Base-by-base conservation (phyloP, 1,140 invertebrate genomes). In the Hetaerina americana region DNA sequence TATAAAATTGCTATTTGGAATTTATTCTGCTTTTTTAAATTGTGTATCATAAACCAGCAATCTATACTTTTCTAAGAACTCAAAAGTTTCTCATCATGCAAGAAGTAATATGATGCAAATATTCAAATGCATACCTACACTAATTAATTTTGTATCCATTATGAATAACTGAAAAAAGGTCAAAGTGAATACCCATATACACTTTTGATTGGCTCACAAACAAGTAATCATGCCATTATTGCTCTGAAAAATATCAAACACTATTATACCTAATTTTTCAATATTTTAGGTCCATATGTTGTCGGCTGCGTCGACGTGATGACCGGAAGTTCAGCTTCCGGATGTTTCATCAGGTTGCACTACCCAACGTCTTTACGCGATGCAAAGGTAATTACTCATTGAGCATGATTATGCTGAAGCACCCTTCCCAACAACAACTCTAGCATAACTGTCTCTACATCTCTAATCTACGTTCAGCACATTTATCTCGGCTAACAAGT, bases 231-330 rank as follows among this genome's bases (percentile, higher is more conserved):
- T 40, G 18, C 18, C 18, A 8, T 8, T 40, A 8, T 40, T 40
- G 31, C 6, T 8, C 6, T 40, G 18, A 40, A 18, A 40, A 40
- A 40, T 6, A 40, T 18, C 18, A 6, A 40, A 40, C 31, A 40
- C 31, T 40, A 18, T 40, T 8, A 8, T 40, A 18, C 6, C 18
- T 40, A 6, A 18, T 8, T 40, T 8, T 8, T 57, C 3, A 18
- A 18, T 57, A 18, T 57, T 10, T 3, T 12, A 84, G 83, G 83
- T 49, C 78, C 77, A 15, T 81, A 75, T 73, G 75, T 80, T 18
- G 80, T 81, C 71, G 81, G 81, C 70, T 81, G 80, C 72, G 70
- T 79, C 22, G 83, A 84, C 75, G 73, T 84, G 1, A 83, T 84
- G 81, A 76, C 80, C 26, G 80, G 77, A 49, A 83, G 80, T 75